Evolutionary conservation across 2,888 invertebrate genomes (phyloP).

Genomic region (Thymelicus sylvestris): DNA sequence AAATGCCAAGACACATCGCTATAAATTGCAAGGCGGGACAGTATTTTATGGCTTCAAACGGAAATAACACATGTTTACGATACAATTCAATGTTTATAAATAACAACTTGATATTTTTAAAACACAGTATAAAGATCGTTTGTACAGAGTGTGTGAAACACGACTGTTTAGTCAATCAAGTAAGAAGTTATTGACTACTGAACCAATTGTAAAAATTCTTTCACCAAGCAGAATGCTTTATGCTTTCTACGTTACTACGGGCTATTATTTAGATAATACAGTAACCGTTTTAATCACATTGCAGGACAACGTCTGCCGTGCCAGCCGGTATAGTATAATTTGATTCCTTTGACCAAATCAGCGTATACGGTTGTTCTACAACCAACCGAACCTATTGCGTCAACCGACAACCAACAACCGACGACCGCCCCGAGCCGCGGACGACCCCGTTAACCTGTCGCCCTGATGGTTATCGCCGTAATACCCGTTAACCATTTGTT

Average conservation of each 20-base stretch:
- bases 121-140: too few species aligned
- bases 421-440: conserved; percentile 22
- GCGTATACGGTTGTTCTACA: neutral
- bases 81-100: conserved; percentile 19
- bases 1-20: neutral
- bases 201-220: too few species aligned
- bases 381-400: conserved; percentile 14
- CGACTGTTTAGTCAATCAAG: too few species aligned
- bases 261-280: too few species aligned
- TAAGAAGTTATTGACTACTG: too few species aligned
- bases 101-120: conserved; percentile 8
- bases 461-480: conserved; percentile 47
- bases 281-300: too few species aligned
- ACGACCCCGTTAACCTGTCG: conserved; percentile 58
- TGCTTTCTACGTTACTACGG: too few species aligned
- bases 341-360: too few species aligned
- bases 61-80: conserved; percentile 27
- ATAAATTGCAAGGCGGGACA: conserved; percentile 17
- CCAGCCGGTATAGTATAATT: too few species aligned
- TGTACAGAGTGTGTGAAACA: too few species aligned
- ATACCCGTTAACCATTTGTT: conserved; percentile 43
- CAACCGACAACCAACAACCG: neutral
- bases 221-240: too few species aligned
- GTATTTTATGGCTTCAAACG: conserved; percentile 23
- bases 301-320: too few species aligned